These are phyloP conservation scores for Stictonetta naevosa DNA, from an alignment of 2,113 vertebrate genomes.

Conservation along the genomic window DNA sequence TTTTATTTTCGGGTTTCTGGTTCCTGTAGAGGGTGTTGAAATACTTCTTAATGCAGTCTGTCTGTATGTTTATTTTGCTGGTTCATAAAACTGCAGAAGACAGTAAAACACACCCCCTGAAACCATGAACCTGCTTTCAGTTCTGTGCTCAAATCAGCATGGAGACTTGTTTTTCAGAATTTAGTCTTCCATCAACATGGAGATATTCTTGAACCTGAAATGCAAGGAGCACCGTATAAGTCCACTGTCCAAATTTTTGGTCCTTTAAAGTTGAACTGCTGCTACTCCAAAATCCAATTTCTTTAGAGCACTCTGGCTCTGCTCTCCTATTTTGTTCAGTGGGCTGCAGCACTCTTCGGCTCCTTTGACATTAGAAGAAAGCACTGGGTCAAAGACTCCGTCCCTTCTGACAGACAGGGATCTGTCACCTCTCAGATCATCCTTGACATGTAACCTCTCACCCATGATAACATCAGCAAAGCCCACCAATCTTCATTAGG, in stretches of 20 bases:
- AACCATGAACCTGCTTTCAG: background rate
- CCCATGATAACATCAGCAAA: background rate
- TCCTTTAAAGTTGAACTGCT: background rate
- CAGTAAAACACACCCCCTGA: background rate
- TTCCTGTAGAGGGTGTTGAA: conserved; percentile 59
- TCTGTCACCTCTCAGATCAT: background rate
- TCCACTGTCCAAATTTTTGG: rapidly evolving
- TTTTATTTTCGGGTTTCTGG: background rate
- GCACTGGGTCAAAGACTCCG: background rate
- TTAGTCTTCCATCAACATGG: background rate
- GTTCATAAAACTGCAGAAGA: background rate
- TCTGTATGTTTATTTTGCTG: background rate
- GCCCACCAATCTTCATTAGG: conserved; percentile 4
- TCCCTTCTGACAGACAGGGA: background rate
- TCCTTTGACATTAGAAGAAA: background rate
- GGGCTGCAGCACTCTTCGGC: background rate
- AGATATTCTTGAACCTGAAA: background rate
- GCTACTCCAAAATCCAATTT: background rate
- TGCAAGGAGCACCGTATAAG: background rate
- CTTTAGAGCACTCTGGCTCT: background rate
- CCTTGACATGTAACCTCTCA: conserved; percentile 3
- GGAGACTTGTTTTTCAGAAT: background rate
- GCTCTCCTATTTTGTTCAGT: background rate
- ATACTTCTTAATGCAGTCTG: background rate
- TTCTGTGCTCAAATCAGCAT: background rate